These are phyloP conservation scores for Pseudopleuronectes americanus DNA, from an alignment of 2,797 vertebrate species.

Conservation along the genomic window DNA sequence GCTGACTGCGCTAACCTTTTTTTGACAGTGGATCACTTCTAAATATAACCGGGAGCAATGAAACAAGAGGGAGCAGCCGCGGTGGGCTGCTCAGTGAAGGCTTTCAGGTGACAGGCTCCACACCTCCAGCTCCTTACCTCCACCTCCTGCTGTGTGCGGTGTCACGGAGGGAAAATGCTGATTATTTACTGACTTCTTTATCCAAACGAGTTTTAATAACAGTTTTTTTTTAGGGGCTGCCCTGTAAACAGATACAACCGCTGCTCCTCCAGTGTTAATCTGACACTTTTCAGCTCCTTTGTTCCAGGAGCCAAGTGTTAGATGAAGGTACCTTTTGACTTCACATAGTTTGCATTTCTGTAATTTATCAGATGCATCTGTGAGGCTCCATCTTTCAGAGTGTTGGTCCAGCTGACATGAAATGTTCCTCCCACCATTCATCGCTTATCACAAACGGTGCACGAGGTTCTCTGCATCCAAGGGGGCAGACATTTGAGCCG, in stretches of 20 bases:
- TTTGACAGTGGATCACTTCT: background rate
- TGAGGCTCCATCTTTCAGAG: slow-evolving; percentile 9
- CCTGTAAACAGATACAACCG: too few species aligned
- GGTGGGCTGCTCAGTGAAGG: background rate
- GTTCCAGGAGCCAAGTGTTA: slow-evolving; percentile 18
- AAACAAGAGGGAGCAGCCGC: background rate
- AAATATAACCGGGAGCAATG: background rate
- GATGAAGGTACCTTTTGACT: background rate
- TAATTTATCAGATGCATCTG: slow-evolving; percentile 25
- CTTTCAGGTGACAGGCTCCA: background rate
- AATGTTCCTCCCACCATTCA: slow-evolving; percentile 10
- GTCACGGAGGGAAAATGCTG: background rate
- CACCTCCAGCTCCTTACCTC: background rate
- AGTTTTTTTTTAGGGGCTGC: too few species aligned
- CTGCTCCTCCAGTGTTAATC: too few species aligned
- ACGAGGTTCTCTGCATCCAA: slow-evolving; percentile 5
- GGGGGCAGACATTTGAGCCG: slow-evolving; percentile 27
- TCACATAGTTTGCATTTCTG: slow-evolving; percentile 7
- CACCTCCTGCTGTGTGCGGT: too few species aligned
- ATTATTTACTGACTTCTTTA: too few species aligned
- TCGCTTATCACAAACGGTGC: slow-evolving; percentile 25
- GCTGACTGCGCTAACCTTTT: background rate
- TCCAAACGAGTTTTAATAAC: too few species aligned
- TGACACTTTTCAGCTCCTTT: background rate
- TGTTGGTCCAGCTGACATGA: slow-evolving; percentile 14